phyloP scores from a whole-genome alignment of 2,797 vertebrate species.

The Forpus xanthops region DNA sequence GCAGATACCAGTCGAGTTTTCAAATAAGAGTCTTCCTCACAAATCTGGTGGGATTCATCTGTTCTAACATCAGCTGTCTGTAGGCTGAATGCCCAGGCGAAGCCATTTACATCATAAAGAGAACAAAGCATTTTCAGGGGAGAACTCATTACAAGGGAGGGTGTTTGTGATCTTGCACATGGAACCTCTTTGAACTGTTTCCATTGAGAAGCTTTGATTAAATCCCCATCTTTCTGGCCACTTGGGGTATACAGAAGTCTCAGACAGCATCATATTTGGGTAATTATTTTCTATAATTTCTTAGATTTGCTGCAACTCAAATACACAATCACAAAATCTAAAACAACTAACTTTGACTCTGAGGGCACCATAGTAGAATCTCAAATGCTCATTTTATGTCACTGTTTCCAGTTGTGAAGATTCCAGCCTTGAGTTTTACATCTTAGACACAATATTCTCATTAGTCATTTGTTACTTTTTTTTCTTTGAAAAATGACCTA shows the following conservation, averaged over 20 bases:
- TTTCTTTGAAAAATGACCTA: background rate
- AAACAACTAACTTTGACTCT: background rate
- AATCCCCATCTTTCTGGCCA: background rate
- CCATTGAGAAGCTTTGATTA: background rate
- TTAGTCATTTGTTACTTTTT: background rate
- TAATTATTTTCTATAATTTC: background rate
- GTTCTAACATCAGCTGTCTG: background rate
- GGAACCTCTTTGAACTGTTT: background rate
- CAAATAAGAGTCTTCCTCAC: background rate
- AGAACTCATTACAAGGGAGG: background rate
- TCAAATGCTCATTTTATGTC: background rate
- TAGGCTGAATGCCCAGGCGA: background rate
- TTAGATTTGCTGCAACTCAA: background rate
- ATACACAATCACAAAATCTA: background rate
- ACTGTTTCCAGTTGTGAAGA: background rate
- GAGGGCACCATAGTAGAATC: background rate
- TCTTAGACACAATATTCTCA: background rate
- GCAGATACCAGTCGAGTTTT: background rate
- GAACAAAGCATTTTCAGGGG: background rate
- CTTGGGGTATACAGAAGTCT: background rate
- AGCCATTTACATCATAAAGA: background rate
- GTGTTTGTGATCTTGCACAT: background rate
- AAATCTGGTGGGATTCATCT: background rate
- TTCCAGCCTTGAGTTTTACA: background rate
- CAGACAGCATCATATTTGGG: background rate